Evolutionary conservation across 2,888 invertebrate genomes (phyloP), one percentile per base, ranked within the genome.

Genomic region (Ornithoptera priamus): DNA sequence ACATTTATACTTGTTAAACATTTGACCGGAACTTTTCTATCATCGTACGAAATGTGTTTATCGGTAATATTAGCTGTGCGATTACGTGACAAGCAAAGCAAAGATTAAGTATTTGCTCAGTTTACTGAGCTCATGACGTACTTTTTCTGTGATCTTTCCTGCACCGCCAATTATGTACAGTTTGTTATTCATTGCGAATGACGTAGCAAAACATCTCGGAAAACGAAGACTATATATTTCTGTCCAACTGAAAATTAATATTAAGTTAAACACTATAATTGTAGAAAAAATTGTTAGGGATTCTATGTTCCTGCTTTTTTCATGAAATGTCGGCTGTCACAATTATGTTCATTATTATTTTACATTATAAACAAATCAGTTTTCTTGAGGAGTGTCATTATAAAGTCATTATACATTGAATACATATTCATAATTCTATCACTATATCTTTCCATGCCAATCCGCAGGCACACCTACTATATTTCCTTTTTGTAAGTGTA

Each of bases 141-240:
- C 92, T 84, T 90, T 93, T 67, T 92, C 92, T 4, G 87, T 81
- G 7, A 91, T 83, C 79, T 93, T 93, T 4, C 94, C 94, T 57
- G 95, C 95, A 2, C 96, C 96, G 0, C 96, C 96, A 69, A 96
- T 92, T 53, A 96, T 83, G 78, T 94, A 96, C 60, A 96, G 81
- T 72, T 91, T 92, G 77, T 95, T 94, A 69, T 94, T 93, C 89
- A 94, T 93, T 15, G 93, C 85, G 76, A 94, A 89, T 77, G 93
- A 76, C 74, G 92, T 90, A 70, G 94, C 86, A 84, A 94, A 88
- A 88, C 92, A 92, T 75, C 92, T 85, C 1, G 94, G 94, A 76
- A 93, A 93, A 30, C 93, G 86, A 60, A 94, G 81, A 74, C 81
- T 89, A 72, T 93, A 89, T 70, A 94, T 93, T 81, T 93, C 89